Evolutionary conservation across 2,113 vertebrate genomes (phyloP).

Genomic region (Suncus etruscus): DNA sequence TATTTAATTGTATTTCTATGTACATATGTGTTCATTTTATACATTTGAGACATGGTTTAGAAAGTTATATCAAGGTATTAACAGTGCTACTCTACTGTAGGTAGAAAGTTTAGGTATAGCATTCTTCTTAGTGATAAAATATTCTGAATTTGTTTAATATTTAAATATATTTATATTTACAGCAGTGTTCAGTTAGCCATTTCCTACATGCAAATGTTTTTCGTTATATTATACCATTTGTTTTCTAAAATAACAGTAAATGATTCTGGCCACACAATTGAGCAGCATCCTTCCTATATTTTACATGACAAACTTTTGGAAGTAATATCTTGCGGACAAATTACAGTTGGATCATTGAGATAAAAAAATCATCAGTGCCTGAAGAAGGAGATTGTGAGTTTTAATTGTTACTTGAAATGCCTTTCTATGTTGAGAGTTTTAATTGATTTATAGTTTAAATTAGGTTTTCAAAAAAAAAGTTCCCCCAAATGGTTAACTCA

Average conservation of each 20-base stretch:
- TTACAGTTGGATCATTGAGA: background rate
- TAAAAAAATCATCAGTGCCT: conserved; percentile 39
- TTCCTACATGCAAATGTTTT: conserved; percentile 5
- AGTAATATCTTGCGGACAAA: conserved; percentile 23
- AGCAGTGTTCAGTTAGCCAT: conserved; percentile 30
- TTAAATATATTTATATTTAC: conserved; percentile 46
- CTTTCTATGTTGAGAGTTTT: conserved; percentile 49
- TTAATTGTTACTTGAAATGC: conserved; percentile 65
- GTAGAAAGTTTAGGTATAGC: background rate
- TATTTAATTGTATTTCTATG: background rate
- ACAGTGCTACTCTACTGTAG: background rate
- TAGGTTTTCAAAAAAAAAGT: conserved; percentile 28
- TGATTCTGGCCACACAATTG: background rate
- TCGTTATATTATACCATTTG: conserved; percentile 30
- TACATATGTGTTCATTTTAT: background rate
- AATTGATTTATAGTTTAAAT: conserved; percentile 57
- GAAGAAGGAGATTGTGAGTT: conserved; percentile 26
- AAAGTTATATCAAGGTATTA: background rate
- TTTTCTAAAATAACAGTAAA: conserved; percentile 41
- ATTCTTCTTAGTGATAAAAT: conserved; percentile 9
- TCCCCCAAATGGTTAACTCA: conserved; percentile 18
- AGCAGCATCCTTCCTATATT: conserved; percentile 5
- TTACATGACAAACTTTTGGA: conserved; percentile 11
- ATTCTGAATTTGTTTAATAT: conserved; percentile 13
- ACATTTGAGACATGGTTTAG: background rate